phyloP scores from a whole-genome alignment of 2,888 invertebrate genomes.

The Pseudanteris insignis region DNA sequence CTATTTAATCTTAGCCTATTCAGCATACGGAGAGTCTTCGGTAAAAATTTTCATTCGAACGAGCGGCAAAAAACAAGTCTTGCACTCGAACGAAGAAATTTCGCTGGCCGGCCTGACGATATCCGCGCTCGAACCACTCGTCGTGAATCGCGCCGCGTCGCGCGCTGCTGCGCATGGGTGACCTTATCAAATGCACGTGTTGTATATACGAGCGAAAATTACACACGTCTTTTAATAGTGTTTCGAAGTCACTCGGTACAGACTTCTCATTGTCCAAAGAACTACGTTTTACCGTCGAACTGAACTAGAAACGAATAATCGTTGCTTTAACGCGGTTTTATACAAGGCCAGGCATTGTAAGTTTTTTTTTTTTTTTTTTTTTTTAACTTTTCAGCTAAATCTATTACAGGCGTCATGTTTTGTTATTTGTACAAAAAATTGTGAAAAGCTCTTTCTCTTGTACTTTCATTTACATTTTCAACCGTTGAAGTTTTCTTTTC shows the following conservation, averaged over 20 bases:
- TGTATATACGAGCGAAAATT: background rate
- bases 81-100: constrained; percentile 25
- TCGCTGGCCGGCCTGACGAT: background rate
- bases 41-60: constrained; percentile 15
- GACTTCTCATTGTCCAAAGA: constrained; percentile 3
- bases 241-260: background rate
- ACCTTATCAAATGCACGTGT: no score
- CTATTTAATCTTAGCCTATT: constrained; percentile 54
- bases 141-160: no score
- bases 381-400: constrained; percentile 13
- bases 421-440: background rate
- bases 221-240: background rate
- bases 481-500: no score
- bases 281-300: constrained; percentile 5
- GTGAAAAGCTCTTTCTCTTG: background rate
- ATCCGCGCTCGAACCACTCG: no score
- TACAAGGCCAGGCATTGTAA: constrained; percentile 5
- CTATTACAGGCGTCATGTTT: background rate
- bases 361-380: no score
- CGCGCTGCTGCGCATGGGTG: no score
- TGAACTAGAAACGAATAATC: constrained; percentile 11
- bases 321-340: constrained; percentile 10
- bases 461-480: no score
- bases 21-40: constrained; percentile 47
- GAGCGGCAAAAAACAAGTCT: constrained; percentile 8